Evolutionary conservation across 2,113 vertebrate species (phyloP).

Genomic region (Helogale parvula): DNA sequence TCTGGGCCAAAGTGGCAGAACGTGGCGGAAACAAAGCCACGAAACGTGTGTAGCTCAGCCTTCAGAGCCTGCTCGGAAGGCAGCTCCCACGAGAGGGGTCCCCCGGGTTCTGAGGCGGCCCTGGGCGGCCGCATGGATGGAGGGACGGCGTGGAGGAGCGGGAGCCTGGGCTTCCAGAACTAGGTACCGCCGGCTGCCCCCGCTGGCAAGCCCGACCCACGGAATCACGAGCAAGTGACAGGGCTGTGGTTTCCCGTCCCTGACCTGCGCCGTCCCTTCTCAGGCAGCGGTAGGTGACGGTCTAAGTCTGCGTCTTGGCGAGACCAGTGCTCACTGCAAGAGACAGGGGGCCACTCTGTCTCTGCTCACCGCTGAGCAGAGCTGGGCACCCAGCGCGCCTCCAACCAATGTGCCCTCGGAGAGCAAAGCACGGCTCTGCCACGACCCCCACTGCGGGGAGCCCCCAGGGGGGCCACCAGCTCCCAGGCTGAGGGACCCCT

Average conservation of each 20-base stretch:
- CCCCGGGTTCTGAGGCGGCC: background rate
- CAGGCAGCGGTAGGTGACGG: rapidly evolving
- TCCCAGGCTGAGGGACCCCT: too few species aligned
- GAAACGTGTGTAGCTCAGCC: background rate
- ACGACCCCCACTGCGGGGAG: rapidly evolving
- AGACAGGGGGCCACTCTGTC: rapidly evolving
- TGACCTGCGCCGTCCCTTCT: rapidly evolving
- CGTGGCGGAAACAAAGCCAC: background rate
- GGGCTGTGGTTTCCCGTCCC: rapidly evolving
- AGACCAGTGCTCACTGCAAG: background rate
- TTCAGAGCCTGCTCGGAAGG: too few species aligned
- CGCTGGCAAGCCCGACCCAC: rapidly evolving
- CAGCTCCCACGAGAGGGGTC: rapidly evolving
- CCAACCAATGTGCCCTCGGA: rapidly evolving
- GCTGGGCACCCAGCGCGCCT: rapidly evolving
- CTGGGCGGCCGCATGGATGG: rapidly evolving
- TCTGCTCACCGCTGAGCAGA: background rate
- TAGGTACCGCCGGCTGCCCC: too few species aligned
- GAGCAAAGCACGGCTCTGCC: too few species aligned
- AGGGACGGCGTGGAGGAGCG: rapidly evolving
- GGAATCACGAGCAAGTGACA: background rate
- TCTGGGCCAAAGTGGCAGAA: rapidly evolving
- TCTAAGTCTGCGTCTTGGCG: background rate
- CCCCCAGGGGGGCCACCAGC: background rate
- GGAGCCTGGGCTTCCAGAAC: background rate